Evolutionary conservation across 2,113 vertebrate genomes (phyloP).

Genomic region (Triplophysa siluroides): DNA sequence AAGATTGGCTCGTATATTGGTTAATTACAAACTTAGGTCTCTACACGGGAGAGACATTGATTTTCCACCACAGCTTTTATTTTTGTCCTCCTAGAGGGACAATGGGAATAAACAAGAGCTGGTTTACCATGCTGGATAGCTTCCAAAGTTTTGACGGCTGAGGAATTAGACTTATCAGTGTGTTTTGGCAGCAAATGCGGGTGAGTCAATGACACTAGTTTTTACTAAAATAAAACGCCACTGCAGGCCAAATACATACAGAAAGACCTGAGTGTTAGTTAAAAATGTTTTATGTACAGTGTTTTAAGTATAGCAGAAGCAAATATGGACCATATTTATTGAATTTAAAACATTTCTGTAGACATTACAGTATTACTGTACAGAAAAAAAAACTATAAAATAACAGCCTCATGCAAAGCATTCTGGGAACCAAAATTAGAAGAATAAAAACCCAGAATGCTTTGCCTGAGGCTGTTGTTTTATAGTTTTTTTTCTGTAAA

Average conservation of each 20-base stretch:
- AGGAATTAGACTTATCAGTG: conserved; percentile 41
- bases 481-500: too few species aligned
- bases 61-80: conserved; percentile 54
- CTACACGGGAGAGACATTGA: conserved; percentile 65
- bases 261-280: not conserved
- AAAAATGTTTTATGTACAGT: too few species aligned
- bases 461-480: too few species aligned
- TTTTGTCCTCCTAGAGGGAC: conserved; percentile 61
- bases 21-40: conserved; percentile 70
- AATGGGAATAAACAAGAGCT: conserved; percentile 61
- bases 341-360: not conserved
- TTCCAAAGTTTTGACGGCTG: conserved; percentile 51
- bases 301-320: too few species aligned
- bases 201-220: not conserved
- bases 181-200: conserved; percentile 9
- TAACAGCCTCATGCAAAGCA: too few species aligned
- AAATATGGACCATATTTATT: not conserved
- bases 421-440: too few species aligned
- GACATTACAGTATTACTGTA: too few species aligned
- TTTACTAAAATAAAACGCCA: not conserved
- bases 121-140: conserved; percentile 50
- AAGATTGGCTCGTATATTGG: conserved; percentile 70
- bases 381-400: too few species aligned
- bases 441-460: too few species aligned
- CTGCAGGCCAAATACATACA: not conserved